A percentile compares a stretch with the other conserved stretches of the same genome.
These are phyloP conservation scores for Rhamnusium bicolor DNA, from an alignment of 2,888 invertebrate genomes.

Conservation along the genomic window DNA sequence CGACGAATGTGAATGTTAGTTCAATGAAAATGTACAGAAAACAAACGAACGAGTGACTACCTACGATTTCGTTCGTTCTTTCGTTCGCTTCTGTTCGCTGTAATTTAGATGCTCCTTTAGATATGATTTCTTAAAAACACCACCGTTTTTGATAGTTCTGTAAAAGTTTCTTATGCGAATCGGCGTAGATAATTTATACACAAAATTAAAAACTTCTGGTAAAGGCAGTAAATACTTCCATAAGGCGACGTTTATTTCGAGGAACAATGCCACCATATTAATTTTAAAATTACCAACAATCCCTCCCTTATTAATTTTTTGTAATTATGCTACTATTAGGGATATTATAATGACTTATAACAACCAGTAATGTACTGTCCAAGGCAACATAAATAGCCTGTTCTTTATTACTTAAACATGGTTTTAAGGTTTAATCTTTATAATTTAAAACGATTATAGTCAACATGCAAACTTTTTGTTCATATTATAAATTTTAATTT, in stretches of 20 bases:
- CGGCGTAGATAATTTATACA: background rate
- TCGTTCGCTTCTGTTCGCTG: too few species aligned
- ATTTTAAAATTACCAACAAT: constrained; percentile 17
- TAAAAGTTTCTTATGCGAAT: too few species aligned
- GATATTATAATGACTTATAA: constrained; percentile 41
- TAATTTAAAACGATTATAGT: constrained; percentile 35
- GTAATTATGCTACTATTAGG: constrained; percentile 35
- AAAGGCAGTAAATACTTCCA: background rate
- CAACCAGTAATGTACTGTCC: constrained; percentile 44
- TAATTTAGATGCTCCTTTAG: too few species aligned
- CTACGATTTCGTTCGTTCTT: too few species aligned
- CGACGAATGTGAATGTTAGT: too few species aligned
- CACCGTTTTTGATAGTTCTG: too few species aligned
- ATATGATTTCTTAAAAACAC: too few species aligned
- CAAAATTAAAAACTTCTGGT: too few species aligned
- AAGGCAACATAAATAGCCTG: constrained; percentile 39
- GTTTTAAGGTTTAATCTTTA: constrained; percentile 41
- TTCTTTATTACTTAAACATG: constrained; percentile 41
- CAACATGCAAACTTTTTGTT: constrained; percentile 33
- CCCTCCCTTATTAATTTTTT: constrained; percentile 39
- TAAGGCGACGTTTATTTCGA: background rate
- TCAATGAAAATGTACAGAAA: too few species aligned
- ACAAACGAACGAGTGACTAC: too few species aligned
- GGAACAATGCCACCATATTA: background rate
- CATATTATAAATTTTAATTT: constrained; percentile 24